These are phyloP conservation scores for Hippoglossus hippoglossus DNA, from an alignment of 2,797 vertebrate species.

Conservation along the genomic window DNA sequence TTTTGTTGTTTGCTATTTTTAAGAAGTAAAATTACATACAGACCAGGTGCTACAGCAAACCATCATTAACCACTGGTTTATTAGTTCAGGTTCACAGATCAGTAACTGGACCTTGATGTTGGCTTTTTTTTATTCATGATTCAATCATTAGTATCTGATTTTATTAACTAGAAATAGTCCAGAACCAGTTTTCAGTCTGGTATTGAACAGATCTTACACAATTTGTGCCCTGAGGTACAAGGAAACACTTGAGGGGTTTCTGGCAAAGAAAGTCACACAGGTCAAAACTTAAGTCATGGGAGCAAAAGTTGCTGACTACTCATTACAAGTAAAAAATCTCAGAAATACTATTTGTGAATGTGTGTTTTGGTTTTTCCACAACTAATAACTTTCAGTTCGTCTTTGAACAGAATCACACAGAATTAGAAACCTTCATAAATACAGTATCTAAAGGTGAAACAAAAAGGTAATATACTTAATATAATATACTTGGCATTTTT, in stretches of 20 bases:
- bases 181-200: background rate
- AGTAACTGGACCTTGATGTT: background rate
- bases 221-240: background rate
- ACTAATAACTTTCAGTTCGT: background rate
- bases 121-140: background rate
- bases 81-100: background rate
- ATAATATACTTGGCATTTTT: no score
- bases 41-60: constrained; percentile 34
- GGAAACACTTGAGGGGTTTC: constrained; percentile 1
- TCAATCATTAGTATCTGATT: background rate
- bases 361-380: background rate
- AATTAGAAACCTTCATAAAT: background rate
- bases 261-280: background rate
- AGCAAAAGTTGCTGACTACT: background rate
- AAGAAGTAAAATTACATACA: constrained; percentile 19
- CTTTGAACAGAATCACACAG: background rate
- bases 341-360: no score
- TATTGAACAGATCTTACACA: background rate
- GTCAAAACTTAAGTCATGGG: background rate
- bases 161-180: background rate
- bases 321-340: background rate
- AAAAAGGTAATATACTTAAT: background rate
- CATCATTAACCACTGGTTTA: background rate
- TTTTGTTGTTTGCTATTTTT: constrained; percentile 32
- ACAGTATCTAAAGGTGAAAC: background rate